Evolutionary conservation across 2,113 vertebrate genomes (phyloP), one percentile per base, ranked within the genome.

Genomic region (Kobus ellipsiprymnus): DNA sequence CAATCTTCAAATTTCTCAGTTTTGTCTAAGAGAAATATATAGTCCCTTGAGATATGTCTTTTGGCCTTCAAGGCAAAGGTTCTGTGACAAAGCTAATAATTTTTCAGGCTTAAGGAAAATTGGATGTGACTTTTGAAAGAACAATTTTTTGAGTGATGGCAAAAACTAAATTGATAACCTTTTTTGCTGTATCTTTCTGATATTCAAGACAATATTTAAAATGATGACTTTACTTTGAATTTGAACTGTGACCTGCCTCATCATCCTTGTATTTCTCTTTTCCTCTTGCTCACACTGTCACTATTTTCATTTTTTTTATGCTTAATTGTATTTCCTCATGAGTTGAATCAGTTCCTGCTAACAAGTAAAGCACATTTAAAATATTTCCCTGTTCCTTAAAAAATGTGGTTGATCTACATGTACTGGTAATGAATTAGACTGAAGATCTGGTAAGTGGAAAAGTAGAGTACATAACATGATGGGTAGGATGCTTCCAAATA

Each of bases 81-180:
- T 87, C 81, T 64, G 44, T 92, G 74, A 59, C 27, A 62, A 9
- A 94, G 25, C 83, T 29, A 94, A 46, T 91, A 92, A 82, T 87
- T 74, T 87, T 98, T 95, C 15, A 93, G 71, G 12, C 67, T 93
- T 98, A 85, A 87, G 33, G 71, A 94, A 97, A 77, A 94, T 95
- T 84, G 81, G 19, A 77, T 93, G 86, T 60, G 62, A 23, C 6
- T 87, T 6, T 80, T 62, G 0, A 27, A 92, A 92, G 19, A 92
- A 67, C 4, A 81, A 4, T 40, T 87, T 89, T 50, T n/a, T 59
- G 67, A 52, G 30, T 91, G 82, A 85, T 81, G 48, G 30, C 6
- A 92, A 81, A 84, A 36, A 48, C 44, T 67, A 82, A 71, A 48
- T 30, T 96, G 77, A 55, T 86, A 62, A 50, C 4, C 30, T 62